Evolutionary conservation across 1,140 invertebrate species (phyloP), one percentile per base, ranked within the genome.

Genomic region (Aphaenogaster ashmeadi): DNA sequence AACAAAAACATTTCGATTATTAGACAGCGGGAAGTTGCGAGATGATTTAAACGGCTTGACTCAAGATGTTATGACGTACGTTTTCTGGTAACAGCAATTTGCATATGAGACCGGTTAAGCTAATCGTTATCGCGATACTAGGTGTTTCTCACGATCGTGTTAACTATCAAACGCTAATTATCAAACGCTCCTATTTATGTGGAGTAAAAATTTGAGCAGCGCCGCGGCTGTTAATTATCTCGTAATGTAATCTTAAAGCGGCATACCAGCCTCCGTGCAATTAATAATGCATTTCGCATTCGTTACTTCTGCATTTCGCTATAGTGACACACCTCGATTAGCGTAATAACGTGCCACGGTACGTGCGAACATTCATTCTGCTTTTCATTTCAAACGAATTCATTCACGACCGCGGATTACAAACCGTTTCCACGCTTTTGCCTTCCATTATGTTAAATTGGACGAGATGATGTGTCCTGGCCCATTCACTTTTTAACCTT

Each of bases 261-360:
- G 67, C 80, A 50, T 74, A 36, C 52, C 80, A 11, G 78, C 21
- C 64, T 18, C 41, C 52, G 50, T 27, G 54, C 9, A 83, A 83
- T 83, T 83, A 83, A 83, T 83, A 83, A 83, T 83, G 41, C 41
- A 83, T 83, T 47, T 72, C 54, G 80, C 80, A 74, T 83, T 58
- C 38, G 52, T 74, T 83, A 83, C 41, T 58, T 56, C 21, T 74
- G 41, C 41, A 54, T 83, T 83, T 83, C 67, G 67, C 41, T 72
- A 74, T 38, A 74, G 80, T 50, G 80, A 83, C 80, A 83, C 80
- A 83, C 67, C 80, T 74, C 80, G 80, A 72, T 72, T 83, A 83
- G 11, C 52, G 67, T 58, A 72, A 74, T 83, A 74, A 60, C 27
- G 33, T 21, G 47, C 21, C 3, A n/a, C 27, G 18, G 58, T 71